Conservation (phyloP, 1,140 invertebrate species). For the Drosophila willistoni region DNA sequence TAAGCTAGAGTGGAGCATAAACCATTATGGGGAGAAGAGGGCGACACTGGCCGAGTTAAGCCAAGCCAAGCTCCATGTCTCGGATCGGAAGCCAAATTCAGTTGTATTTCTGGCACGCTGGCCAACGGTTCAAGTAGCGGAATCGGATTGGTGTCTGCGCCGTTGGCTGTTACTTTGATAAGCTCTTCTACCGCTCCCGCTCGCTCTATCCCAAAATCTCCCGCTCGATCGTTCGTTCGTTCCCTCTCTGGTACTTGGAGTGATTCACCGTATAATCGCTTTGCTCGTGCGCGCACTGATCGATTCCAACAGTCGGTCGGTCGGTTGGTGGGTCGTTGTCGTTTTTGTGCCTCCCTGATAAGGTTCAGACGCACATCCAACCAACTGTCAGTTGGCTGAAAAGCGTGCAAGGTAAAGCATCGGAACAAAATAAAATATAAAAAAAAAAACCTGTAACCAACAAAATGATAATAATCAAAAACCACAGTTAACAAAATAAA, state of each 20-base stretch:
- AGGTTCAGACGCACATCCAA: constrained; percentile 77
- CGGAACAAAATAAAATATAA: constrained; percentile 40
- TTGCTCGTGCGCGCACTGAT: constrained; percentile 77
- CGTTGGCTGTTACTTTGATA: constrained; percentile 47
- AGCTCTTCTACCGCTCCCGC: constrained; percentile 24
- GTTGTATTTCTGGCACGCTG: constrained; percentile 75
- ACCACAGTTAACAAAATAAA: constrained; percentile 4
- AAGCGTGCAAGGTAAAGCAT: constrained; percentile 66
- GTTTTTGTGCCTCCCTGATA: constrained; percentile 57
- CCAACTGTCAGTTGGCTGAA: constrained; percentile 73
- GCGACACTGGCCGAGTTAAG: constrained; percentile 23
- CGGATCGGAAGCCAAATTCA: constrained; percentile 48
- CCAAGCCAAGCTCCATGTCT: constrained; percentile 31
- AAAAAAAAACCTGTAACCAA: constrained; percentile 29
- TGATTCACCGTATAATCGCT: constrained; percentile 74
- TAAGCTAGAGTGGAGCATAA: constrained; percentile 30
- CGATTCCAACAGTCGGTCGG: constrained; percentile 55
- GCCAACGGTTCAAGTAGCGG: constrained; percentile 73
- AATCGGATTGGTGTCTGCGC: constrained; percentile 58
- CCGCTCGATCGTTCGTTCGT: constrained; percentile 11
- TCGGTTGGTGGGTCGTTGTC: constrained; percentile 23
- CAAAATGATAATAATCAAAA: not conserved
- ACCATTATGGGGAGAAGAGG: not conserved
- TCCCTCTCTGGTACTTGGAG: constrained; percentile 45
- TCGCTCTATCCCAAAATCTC: constrained; percentile 7